Percentiles rank a stretch among this genome's conserved stretches.
phyloP scores from a whole-genome alignment of 2,888 invertebrate genomes.

The Pimpla rufipes region DNA sequence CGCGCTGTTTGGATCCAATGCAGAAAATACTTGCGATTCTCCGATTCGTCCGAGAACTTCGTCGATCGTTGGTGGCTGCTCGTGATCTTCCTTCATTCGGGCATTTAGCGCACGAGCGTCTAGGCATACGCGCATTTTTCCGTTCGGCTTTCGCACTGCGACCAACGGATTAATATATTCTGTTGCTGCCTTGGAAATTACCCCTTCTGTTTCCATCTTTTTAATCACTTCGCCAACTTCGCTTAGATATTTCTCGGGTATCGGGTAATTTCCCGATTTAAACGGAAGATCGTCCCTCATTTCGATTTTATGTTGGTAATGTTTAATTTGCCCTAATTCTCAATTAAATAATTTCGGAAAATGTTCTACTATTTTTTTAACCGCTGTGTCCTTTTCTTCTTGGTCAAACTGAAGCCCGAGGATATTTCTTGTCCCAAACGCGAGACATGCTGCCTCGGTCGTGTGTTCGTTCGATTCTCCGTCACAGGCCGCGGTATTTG shows the following conservation, averaged over 20 bases:
- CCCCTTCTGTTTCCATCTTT: slow-evolving; percentile 24
- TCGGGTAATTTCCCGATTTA: slow-evolving; percentile 23
- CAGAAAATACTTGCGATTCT: slow-evolving; percentile 50
- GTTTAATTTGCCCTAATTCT: slow-evolving; percentile 17
- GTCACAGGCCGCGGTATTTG: neutral
- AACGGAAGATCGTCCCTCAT: slow-evolving; percentile 8
- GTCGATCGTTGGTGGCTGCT: slow-evolving; percentile 47
- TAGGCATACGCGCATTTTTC: slow-evolving; percentile 36
- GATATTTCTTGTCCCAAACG: neutral
- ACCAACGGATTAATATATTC: slow-evolving; percentile 50
- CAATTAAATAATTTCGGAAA: neutral
- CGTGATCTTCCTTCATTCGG: slow-evolving; percentile 37
- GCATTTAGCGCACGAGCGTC: slow-evolving; percentile 39
- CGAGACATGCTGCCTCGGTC: neutral
- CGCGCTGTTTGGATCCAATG: slow-evolving; percentile 49
- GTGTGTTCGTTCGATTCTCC: neutral
- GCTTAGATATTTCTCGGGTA: slow-evolving; percentile 1
- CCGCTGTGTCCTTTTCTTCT: neutral
- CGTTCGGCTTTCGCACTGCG: slow-evolving; percentile 15
- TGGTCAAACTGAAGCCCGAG: neutral
- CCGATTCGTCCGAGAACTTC: slow-evolving; percentile 36
- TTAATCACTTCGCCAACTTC: slow-evolving; percentile 23
- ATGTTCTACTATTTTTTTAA: neutral
- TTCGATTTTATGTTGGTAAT: slow-evolving; percentile 37
- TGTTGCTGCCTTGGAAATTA: slow-evolving; percentile 10